These are phyloP conservation scores for Drosophila athabasca DNA, from an alignment of 1,140 invertebrate species.

Conservation along the genomic window DNA sequence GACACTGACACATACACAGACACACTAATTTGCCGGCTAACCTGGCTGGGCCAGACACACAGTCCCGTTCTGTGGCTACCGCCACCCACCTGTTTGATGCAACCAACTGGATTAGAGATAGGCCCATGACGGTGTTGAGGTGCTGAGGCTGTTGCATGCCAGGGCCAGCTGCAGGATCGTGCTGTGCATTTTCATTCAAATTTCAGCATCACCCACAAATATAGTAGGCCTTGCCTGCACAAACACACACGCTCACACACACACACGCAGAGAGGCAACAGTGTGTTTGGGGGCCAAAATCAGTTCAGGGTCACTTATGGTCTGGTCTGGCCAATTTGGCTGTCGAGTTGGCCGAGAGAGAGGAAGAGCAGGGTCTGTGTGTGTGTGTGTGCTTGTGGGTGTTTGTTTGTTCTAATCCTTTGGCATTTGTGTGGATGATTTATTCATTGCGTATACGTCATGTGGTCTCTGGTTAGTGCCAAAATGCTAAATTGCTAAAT, in stretches of 20 bases:
- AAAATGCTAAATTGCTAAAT: constrained; percentile 33
- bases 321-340: constrained; percentile 60
- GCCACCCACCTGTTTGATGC: constrained; percentile 66
- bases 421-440: constrained; percentile 54
- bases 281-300: constrained; percentile 63
- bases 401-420: constrained; percentile 13
- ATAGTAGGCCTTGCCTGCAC: constrained; percentile 36
- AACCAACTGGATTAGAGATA: constrained; percentile 66
- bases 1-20: constrained; percentile 11
- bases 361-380: constrained; percentile 9
- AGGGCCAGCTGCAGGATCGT: constrained; percentile 8
- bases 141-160: constrained; percentile 15
- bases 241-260: constrained; percentile 20
- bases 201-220: constrained; percentile 52
- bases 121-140: neutral
- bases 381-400: constrained; percentile 3
- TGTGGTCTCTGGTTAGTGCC: constrained; percentile 37
- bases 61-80: constrained; percentile 6
- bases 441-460: constrained; percentile 71
- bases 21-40: constrained; percentile 36
- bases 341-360: neutral
- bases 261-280: constrained; percentile 49
- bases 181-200: constrained; percentile 57
- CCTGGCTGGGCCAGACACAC: constrained; percentile 35
- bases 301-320: constrained; percentile 75